These are phyloP conservation scores for Omphaloscelis lunosa DNA, from an alignment of 2,888 invertebrate species.

Conservation along the genomic window DNA sequence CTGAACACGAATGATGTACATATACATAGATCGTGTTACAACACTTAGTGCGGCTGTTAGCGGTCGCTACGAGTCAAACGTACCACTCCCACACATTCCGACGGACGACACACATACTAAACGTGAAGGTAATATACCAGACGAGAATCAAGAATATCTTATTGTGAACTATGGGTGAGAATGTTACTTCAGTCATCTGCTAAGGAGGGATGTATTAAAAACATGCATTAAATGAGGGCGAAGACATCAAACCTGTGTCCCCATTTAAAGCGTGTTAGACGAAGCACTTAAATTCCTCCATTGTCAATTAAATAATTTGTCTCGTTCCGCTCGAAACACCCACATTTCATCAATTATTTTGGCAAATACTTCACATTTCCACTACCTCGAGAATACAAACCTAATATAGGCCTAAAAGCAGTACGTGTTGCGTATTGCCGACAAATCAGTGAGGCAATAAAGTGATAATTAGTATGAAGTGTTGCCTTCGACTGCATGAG, in stretches of 20 bases:
- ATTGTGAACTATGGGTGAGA: conserved; percentile 14
- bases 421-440: neutral
- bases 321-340: neutral
- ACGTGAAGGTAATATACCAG: conserved; percentile 44
- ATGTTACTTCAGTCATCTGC: neutral
- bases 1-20: conserved; percentile 19
- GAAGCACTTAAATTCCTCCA: neutral
- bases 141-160: conserved; percentile 32
- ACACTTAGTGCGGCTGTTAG: conserved; percentile 56
- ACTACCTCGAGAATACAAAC: neutral
- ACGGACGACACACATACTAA: conserved; percentile 77
- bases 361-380: neutral
- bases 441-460: conserved; percentile 25
- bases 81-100: conserved; percentile 85
- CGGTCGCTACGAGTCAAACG: conserved; percentile 51
- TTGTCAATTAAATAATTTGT: neutral
- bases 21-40: conserved; percentile 47
- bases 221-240: neutral
- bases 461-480: conserved; percentile 41
- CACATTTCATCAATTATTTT: neutral
- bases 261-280: neutral
- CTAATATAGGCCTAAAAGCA: neutral
- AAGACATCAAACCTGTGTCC: neutral
- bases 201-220: neutral
- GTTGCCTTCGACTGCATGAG: conserved; percentile 45